Conservation (phyloP, 2,888 invertebrate species). For the Heliconius ethilla region DNA sequence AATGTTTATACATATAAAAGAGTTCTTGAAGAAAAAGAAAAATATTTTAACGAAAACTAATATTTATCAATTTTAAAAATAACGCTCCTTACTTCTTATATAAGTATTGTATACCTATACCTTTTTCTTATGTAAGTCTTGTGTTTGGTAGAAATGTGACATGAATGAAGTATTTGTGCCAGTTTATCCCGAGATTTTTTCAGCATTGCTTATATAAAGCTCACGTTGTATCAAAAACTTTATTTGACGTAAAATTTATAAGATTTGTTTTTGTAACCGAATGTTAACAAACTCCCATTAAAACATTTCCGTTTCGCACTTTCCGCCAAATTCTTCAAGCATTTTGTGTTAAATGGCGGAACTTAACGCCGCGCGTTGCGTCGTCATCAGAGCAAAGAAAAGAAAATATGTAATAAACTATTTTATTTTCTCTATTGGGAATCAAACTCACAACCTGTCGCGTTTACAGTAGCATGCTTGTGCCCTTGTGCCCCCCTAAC, state of each 20-base stretch:
- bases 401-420: no score
- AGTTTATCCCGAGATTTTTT: conserved; percentile 25
- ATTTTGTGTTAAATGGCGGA: no score
- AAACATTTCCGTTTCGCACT: no score
- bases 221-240: conserved; percentile 4
- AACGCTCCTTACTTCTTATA: neutral
- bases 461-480: no score
- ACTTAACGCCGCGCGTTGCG: no score
- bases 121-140: neutral
- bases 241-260: neutral
- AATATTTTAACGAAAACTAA: neutral
- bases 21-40: neutral
- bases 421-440: no score
- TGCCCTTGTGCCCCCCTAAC: no score
- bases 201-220: conserved; percentile 9
- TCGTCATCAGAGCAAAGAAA: no score
- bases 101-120: neutral
- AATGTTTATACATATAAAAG: neutral
- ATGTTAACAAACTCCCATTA: no score
- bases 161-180: conserved; percentile 9
- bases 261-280: no score
- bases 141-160: neutral
- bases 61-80: neutral
- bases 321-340: no score
- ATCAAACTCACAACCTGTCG: no score